Evolutionary conservation across 2,888 invertebrate genomes (phyloP), one percentile per base, ranked within the genome.

Genomic region (Biston betularia): DNA sequence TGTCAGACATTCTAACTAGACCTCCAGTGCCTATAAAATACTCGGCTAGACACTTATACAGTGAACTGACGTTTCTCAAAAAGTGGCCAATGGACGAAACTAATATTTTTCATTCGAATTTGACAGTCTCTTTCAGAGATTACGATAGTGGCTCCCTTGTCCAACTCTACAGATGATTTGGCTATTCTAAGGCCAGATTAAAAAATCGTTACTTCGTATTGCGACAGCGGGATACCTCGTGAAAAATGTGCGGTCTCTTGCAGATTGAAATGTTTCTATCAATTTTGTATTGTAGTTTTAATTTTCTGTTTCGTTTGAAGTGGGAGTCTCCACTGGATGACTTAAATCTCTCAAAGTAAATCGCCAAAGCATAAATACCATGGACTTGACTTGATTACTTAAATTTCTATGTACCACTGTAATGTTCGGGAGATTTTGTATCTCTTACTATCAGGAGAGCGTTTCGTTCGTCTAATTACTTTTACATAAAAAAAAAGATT

Each of bases 161-260:
- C 5, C 15, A 15, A 24, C 12, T 54, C 2, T 7, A 12, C 3
- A n/a, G 24, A 44, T 42, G 33, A 44, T 24, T 54, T 54, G 24
- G 54, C 33, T 6, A 35, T 34, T 34, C 7, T 45, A 11, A 45
- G 38, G 42, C 10, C n/a, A 60, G 65, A 66, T 66, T 66, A 58
- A 66, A 66, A 65, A 57, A 62, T 66, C 62, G 53, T 58, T 66
- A 54, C 58, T 66, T 66, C 57, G 61, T 66, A 62, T 59, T 15
- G 57, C 62, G 61, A 66, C 62, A 57, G 52, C n/a, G 40, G 42
- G 33, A 46, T 50, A 54, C 57, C 57, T 57, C 44, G 42, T 54
- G 38, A 62, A 61, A 55, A 61, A 62, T 52, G 33, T 42, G 61
- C 42, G 46, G 65, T 61, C 38, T 60, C 33, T 57, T 53, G 57